Conservation (phyloP, 2,113 vertebrate genomes). For the Corythoichthys intestinalis region DNA sequence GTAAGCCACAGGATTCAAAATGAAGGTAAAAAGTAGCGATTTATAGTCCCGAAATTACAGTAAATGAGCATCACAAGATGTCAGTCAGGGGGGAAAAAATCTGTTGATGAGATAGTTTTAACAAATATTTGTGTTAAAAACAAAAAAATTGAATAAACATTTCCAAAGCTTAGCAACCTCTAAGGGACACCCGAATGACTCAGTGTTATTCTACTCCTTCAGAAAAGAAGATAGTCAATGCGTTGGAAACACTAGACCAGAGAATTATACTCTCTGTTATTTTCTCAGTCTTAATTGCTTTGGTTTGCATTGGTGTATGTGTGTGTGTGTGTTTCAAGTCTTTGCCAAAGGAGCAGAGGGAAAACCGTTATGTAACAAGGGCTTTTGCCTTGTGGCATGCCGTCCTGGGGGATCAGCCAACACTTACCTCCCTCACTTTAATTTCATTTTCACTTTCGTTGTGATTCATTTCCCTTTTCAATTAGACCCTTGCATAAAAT, state of each 20-base stretch:
- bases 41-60: no score
- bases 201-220: slow-evolving; percentile 51
- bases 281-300: slow-evolving; percentile 58
- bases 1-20: no score
- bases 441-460: slow-evolving; percentile 45
- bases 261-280: slow-evolving; percentile 53
- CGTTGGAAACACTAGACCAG: slow-evolving; percentile 51
- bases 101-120: background rate
- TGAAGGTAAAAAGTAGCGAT: no score
- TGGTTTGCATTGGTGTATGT: slow-evolving; percentile 31
- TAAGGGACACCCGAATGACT: slow-evolving; percentile 51
- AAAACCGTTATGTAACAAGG: slow-evolving; percentile 64
- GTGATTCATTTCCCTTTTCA: slow-evolving; percentile 55
- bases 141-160: slow-evolving; percentile 18
- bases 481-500: slow-evolving; percentile 28
- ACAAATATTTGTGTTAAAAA: background rate
- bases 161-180: slow-evolving; percentile 44
- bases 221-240: slow-evolving; percentile 28
- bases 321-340: slow-evolving; percentile 24
- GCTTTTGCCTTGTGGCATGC: slow-evolving; percentile 41
- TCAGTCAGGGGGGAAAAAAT: background rate
- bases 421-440: slow-evolving; percentile 30
- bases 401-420: slow-evolving; percentile 29
- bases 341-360: slow-evolving; percentile 34
- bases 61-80: background rate